A percentile compares a stretch with the other conserved stretches of the same genome.
Evolutionary conservation across 2,797 vertebrate genomes (phyloP).

Genomic region (Arrhamphus sclerolepis): DNA sequence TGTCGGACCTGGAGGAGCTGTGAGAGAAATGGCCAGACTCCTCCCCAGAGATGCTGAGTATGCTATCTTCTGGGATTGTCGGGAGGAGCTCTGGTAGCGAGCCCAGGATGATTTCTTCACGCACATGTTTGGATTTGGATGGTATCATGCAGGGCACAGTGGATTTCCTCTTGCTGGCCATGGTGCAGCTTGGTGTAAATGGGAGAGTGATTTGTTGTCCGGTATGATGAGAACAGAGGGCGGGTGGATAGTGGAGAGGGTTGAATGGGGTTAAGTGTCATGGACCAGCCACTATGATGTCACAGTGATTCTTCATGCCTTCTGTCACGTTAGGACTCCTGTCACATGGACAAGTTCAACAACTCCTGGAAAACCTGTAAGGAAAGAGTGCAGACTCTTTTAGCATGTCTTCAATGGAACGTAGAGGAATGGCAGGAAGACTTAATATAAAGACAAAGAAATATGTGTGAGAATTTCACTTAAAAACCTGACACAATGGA

Average conservation of each 20-base stretch:
- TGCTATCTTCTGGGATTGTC: slow-evolving; percentile 82
- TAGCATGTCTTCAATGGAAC: slow-evolving; percentile 14
- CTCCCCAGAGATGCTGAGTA: slow-evolving; percentile 80
- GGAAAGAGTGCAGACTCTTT: slow-evolving; percentile 37
- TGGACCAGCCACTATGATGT: slow-evolving; percentile 82
- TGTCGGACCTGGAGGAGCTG: slow-evolving; percentile 70
- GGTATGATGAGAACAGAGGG: slow-evolving; percentile 76
- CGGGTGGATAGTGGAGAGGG: slow-evolving; percentile 80
- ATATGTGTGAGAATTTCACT: neutral
- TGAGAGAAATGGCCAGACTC: slow-evolving; percentile 74
- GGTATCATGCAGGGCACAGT: slow-evolving; percentile 98
- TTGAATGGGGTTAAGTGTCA: slow-evolving; percentile 84
- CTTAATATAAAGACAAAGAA: neutral
- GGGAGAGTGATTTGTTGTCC: slow-evolving; percentile 67
- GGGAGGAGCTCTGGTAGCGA: slow-evolving; percentile 81
- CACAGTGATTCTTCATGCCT: slow-evolving; percentile 91
- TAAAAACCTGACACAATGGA: slow-evolving; percentile 1
- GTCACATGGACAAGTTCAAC: slow-evolving; percentile 71
- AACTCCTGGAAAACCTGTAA: slow-evolving; percentile 71
- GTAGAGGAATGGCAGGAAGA: slow-evolving; percentile 1
- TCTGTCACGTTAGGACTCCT: slow-evolving; percentile 67
- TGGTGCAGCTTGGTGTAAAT: slow-evolving; percentile 69
- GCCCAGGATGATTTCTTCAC: slow-evolving; percentile 85
- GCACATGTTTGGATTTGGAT: slow-evolving; percentile 87
- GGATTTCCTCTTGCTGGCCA: slow-evolving; percentile 99